These are phyloP conservation scores for Eulemur albifrons DNA, from an alignment of 2,797 vertebrate species.

Conservation along the genomic window DNA sequence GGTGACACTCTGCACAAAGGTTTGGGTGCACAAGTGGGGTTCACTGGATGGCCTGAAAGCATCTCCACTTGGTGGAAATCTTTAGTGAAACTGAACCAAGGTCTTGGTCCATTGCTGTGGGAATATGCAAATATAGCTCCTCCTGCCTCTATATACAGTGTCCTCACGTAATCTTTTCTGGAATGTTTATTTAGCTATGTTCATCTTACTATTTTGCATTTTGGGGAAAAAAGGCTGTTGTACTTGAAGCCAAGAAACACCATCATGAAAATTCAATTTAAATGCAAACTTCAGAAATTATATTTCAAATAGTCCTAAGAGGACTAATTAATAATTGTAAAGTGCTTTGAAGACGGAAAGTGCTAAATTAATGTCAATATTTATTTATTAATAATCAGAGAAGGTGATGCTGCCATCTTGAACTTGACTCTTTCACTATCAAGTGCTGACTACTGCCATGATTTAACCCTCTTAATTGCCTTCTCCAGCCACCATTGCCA, in stretches of 20 bases:
- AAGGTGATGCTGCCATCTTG: slow-evolving; percentile 68
- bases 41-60: neutral
- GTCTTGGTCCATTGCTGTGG: neutral
- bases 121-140: neutral
- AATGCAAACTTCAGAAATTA: slow-evolving; percentile 73
- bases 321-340: slow-evolving; percentile 79
- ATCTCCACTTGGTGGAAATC: neutral
- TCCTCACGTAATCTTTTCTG: neutral
- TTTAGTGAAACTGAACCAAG: neutral
- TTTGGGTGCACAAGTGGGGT: neutral
- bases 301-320: slow-evolving; percentile 76
- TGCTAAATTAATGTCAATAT: slow-evolving; percentile 80
- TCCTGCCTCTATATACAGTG: neutral
- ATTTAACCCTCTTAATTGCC: slow-evolving; percentile 42
- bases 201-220: neutral
- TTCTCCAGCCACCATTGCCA: slow-evolving; percentile 26
- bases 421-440: slow-evolving; percentile 63
- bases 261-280: slow-evolving; percentile 60
- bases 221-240: neutral
- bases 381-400: slow-evolving; percentile 80
- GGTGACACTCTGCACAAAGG: neutral
- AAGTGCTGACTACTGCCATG: slow-evolving; percentile 44
- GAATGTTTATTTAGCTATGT: neutral
- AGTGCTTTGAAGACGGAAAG: slow-evolving; percentile 77
- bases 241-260: slow-evolving; percentile 46